phyloP scores from a whole-genome alignment of 2,888 invertebrate genomes.

The Aromia moschata region DNA sequence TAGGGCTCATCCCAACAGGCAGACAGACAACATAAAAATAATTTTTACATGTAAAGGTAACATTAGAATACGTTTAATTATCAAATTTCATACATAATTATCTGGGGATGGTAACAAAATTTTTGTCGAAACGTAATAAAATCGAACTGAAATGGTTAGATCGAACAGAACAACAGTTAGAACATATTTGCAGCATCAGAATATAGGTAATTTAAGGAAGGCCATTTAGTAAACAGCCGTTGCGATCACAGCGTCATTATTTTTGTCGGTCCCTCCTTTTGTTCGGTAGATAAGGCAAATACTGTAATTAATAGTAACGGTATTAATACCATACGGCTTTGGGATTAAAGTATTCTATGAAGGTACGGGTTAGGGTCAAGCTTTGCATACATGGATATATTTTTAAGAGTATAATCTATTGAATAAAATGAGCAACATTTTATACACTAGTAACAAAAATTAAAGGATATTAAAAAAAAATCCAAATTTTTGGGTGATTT shows the following conservation, averaged over 20 bases:
- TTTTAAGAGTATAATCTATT: too few species aligned
- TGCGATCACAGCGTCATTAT: conserved; percentile 41
- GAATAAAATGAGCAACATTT: not conserved
- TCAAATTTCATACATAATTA: too few species aligned
- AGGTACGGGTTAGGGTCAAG: too few species aligned
- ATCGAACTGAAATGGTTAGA: too few species aligned
- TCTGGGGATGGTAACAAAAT: too few species aligned
- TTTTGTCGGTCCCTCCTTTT: conserved; percentile 41
- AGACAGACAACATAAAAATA: too few species aligned
- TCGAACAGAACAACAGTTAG: too few species aligned
- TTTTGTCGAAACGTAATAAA: too few species aligned
- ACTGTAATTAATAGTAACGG: conserved; percentile 46
- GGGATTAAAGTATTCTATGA: conserved; percentile 31
- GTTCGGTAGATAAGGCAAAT: conserved; percentile 46
- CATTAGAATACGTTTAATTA: too few species aligned
- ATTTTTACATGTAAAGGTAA: too few species aligned
- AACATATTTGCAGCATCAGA: conserved; percentile 19
- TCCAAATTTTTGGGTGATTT: not conserved
- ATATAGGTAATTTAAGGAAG: conserved; percentile 28
- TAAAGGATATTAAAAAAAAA: not conserved
- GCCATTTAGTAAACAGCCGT: conserved; percentile 29
- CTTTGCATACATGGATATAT: too few species aligned
- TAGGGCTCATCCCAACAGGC: too few species aligned
- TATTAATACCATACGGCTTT: conserved; percentile 36
- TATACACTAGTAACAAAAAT: not conserved